A percentile compares a stretch with the other conserved stretches of the same genome.
phyloP scores from a whole-genome alignment of 2,888 invertebrate genomes.

The Lordiphosa andalusiaca region DNA sequence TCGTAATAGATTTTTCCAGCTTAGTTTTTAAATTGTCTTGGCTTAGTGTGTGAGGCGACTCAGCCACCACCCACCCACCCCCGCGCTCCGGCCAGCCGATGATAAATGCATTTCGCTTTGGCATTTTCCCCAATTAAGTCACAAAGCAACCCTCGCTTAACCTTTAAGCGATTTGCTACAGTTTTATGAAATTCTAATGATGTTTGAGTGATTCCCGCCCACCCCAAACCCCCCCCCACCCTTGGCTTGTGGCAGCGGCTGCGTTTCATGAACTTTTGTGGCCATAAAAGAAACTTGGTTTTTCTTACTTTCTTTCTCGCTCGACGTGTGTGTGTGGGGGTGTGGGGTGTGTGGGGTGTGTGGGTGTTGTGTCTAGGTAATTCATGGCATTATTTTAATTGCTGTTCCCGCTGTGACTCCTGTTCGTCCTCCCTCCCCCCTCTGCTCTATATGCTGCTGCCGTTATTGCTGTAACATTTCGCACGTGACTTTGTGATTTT shows the following conservation, averaged over 20 bases:
- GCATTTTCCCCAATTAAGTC: slow-evolving; percentile 63
- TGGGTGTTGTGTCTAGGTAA: slow-evolving; percentile 47
- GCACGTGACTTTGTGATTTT: slow-evolving; percentile 77
- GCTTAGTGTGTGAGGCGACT: slow-evolving; percentile 21
- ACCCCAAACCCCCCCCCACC: neutral
- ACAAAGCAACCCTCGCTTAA: slow-evolving; percentile 31
- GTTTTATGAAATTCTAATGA: slow-evolving; percentile 68
- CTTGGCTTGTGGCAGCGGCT: slow-evolving; percentile 38
- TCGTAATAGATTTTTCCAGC: slow-evolving; percentile 61
- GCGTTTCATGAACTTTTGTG: slow-evolving; percentile 59
- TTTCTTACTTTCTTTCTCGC: slow-evolving; percentile 1
- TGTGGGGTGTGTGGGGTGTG: too few relatives aligned
- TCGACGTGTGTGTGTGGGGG: slow-evolving; percentile 4
- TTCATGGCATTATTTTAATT: slow-evolving; percentile 74
- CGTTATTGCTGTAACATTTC: slow-evolving; percentile 57
- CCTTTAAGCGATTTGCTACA: slow-evolving; percentile 50
- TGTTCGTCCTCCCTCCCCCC: slow-evolving; percentile 1
- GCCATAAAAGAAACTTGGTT: slow-evolving; percentile 58
- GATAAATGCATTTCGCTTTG: slow-evolving; percentile 68
- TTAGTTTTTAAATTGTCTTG: slow-evolving; percentile 41
- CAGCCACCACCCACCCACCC: neutral
- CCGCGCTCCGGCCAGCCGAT: slow-evolving; percentile 19
- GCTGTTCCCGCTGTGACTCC: slow-evolving; percentile 43
- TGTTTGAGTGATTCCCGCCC: slow-evolving; percentile 58
- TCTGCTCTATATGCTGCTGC: slow-evolving; percentile 7